Conservation (phyloP, 2,888 invertebrate genomes). For the Dasysyrphus tricinctus region DNA sequence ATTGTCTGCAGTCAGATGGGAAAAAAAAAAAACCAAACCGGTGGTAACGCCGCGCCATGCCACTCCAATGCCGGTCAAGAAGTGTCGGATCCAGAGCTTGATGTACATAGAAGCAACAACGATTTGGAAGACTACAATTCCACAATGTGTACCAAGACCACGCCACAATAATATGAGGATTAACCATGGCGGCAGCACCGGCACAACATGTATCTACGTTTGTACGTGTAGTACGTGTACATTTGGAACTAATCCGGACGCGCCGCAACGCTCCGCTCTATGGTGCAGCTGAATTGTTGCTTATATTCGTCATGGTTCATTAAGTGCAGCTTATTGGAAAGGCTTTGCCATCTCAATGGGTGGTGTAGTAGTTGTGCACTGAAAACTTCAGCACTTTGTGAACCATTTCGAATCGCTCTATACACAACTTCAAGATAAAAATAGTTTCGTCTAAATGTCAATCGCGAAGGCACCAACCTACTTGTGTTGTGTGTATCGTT, state of each 20-base stretch:
- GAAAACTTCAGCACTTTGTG: constrained; percentile 57
- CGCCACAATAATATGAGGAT: constrained; percentile 58
- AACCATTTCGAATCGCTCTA: constrained; percentile 53
- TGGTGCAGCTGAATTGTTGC: constrained; percentile 58
- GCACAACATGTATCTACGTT: not conserved
- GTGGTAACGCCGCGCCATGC: constrained; percentile 28
- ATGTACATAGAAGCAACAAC: constrained; percentile 27
- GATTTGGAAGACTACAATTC: constrained; percentile 46
- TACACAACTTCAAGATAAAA: constrained; percentile 52
- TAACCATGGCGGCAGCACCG: constrained; percentile 40
- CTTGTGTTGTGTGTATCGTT: constrained; percentile 1
- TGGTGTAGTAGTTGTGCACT: constrained; percentile 64
- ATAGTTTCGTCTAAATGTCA: constrained; percentile 66
- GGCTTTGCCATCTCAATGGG: constrained; percentile 68
- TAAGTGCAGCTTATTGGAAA: constrained; percentile 66
- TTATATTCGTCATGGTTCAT: constrained; percentile 73
- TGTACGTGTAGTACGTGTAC: constrained; percentile 29
- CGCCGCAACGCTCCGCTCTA: not conserved
- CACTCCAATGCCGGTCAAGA: constrained; percentile 42
- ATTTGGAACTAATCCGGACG: constrained; percentile 62
- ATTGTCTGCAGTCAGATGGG: constrained; percentile 54
- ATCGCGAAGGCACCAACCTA: constrained; percentile 34
- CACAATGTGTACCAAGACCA: constrained; percentile 52
- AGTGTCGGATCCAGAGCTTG: constrained; percentile 58
- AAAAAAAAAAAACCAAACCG: constrained; percentile 37